A percentile compares a stretch with the other conserved stretches of the same genome.
Evolutionary conservation across 2,888 invertebrate genomes (phyloP).

Genomic region (Netelia fuscicornis): DNA sequence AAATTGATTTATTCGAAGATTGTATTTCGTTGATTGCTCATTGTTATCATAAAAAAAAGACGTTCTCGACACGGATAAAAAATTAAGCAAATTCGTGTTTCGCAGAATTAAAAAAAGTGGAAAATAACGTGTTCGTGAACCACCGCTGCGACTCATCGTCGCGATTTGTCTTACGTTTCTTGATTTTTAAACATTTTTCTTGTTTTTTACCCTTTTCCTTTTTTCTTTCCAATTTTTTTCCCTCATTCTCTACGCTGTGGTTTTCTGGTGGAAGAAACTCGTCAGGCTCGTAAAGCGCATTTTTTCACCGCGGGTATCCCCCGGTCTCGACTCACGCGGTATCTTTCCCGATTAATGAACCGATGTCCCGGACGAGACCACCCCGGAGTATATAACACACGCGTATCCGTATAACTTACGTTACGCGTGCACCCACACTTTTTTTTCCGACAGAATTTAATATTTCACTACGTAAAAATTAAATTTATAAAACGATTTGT

Average conservation of each 20-base stretch:
- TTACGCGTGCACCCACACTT: constrained; percentile 72
- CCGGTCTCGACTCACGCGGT: constrained; percentile 72
- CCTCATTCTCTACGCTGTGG: constrained; percentile 44
- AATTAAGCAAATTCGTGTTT: constrained; percentile 40
- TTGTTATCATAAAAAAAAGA: constrained; percentile 24
- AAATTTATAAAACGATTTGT: too few species aligned
- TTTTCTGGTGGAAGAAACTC: constrained; percentile 61
- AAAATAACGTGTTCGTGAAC: constrained; percentile 25
- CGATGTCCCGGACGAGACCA: constrained; percentile 83
- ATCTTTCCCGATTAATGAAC: constrained; percentile 84
- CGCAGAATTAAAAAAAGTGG: not conserved
- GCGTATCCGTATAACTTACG: constrained; percentile 72
- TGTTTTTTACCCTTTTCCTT: constrained; percentile 31
- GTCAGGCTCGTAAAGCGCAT: constrained; percentile 77
- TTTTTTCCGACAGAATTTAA: constrained; percentile 32
- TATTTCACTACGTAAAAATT: not conserved
- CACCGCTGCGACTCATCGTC: constrained; percentile 49
- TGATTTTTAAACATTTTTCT: constrained; percentile 3
- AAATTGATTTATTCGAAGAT: not conserved
- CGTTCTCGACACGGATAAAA: constrained; percentile 29
- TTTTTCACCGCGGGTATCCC: constrained; percentile 72
- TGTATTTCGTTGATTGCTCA: not conserved
- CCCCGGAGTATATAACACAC: constrained; percentile 76
- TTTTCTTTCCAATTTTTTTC: constrained; percentile 37
- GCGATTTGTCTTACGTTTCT: constrained; percentile 40